These are phyloP conservation scores for Aethina tumida DNA, from an alignment of 1,140 invertebrate genomes.

Conservation along the genomic window DNA sequence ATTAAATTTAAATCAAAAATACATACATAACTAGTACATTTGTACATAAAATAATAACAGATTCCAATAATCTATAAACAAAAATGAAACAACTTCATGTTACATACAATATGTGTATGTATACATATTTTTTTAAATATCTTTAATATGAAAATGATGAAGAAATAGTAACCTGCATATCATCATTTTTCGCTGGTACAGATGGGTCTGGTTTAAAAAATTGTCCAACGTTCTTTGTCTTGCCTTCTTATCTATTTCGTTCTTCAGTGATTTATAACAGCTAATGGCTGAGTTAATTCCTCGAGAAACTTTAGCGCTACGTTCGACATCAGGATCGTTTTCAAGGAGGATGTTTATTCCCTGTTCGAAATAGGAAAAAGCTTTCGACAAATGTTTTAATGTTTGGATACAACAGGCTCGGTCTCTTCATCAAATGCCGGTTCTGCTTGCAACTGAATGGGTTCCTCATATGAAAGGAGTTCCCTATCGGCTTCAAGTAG, in stretches of 20 bases:
- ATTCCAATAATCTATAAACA: too few relatives aligned
- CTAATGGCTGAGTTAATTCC: slow-evolving; percentile 15
- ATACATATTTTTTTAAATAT: too few relatives aligned
- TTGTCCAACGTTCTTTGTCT: slow-evolving; percentile 14
- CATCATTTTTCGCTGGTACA: slow-evolving; percentile 14
- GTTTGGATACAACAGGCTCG: slow-evolving; percentile 18
- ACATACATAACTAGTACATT: slow-evolving; percentile 4
- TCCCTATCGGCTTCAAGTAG: slow-evolving; percentile 20
- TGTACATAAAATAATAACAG: slow-evolving; percentile 9
- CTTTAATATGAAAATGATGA: slow-evolving; percentile 16
- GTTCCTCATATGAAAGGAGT: slow-evolving; percentile 22
- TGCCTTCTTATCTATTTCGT: slow-evolving; percentile 19
- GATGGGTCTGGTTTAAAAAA: slow-evolving; percentile 17
- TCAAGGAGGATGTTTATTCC: too few relatives aligned
- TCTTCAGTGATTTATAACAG: slow-evolving; percentile 17
- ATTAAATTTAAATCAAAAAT: too few relatives aligned
- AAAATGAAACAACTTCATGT: too few relatives aligned
- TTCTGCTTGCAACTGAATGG: slow-evolving; percentile 20
- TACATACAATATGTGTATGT: too few relatives aligned
- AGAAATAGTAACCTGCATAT: slow-evolving; percentile 15
- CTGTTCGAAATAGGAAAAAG: too few relatives aligned
- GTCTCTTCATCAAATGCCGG: too few relatives aligned
- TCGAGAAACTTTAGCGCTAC: too few relatives aligned
- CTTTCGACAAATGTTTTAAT: too few relatives aligned
- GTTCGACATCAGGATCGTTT: too few relatives aligned